Conservation (phyloP, 2,888 invertebrate genomes). For the Cosmia pyralina region DNA sequence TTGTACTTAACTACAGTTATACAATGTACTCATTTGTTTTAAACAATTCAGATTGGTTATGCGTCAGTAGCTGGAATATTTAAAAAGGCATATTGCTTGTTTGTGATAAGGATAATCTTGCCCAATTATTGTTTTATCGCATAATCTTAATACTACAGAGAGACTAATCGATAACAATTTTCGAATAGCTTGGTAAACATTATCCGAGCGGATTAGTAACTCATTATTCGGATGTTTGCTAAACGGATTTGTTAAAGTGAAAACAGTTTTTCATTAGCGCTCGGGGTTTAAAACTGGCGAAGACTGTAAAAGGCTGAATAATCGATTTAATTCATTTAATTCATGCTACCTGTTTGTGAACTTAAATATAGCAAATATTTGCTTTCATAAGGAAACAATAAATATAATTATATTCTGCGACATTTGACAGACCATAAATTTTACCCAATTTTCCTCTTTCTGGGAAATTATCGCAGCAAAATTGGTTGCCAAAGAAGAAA, state of each 20-base stretch:
- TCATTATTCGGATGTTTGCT: constrained; percentile 28
- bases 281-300: constrained; percentile 3
- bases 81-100: constrained; percentile 53
- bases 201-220: constrained; percentile 23
- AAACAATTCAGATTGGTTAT: constrained; percentile 49
- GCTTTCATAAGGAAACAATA: background rate
- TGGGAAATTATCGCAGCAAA: background rate
- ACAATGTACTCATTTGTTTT: constrained; percentile 54
- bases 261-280: constrained; percentile 15
- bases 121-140: constrained; percentile 60
- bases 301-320: background rate
- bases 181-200: constrained; percentile 28
- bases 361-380: background rate
- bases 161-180: constrained; percentile 39
- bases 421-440: background rate
- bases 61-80: constrained; percentile 39
- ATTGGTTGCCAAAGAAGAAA: background rate
- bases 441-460: background rate
- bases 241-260: constrained; percentile 21
- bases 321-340: too few species aligned
- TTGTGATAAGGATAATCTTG: constrained; percentile 53
- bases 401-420: background rate
- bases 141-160: constrained; percentile 54
- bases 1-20: constrained; percentile 31
- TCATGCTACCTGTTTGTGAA: background rate